These are phyloP conservation scores for Phodopus roborovskii DNA, from an alignment of 2,113 vertebrate species.

Conservation along the genomic window DNA sequence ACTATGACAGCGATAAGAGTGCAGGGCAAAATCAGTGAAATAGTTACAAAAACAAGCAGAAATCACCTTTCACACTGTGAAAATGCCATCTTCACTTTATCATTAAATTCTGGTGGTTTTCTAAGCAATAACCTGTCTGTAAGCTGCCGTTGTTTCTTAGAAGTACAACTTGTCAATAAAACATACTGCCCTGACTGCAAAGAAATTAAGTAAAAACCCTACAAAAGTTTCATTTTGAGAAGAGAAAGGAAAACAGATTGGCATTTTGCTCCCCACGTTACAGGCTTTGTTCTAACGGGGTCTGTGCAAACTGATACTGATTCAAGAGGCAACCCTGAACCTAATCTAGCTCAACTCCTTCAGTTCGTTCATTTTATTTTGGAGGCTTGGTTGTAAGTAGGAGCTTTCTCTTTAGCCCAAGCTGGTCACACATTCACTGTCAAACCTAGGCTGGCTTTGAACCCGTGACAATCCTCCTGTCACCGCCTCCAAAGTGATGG, in stretches of 20 bases:
- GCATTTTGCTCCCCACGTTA: background rate
- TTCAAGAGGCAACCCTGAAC: background rate
- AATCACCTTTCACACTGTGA: slow-evolving; percentile 5
- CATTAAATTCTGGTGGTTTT: slow-evolving; percentile 1
- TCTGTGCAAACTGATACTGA: background rate
- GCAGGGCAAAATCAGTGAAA: background rate
- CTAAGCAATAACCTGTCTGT: background rate
- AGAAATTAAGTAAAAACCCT: background rate
- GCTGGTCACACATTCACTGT: background rate
- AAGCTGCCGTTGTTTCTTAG: background rate
- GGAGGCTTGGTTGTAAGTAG: background rate
- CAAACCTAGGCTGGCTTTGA: background rate
- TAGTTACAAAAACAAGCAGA: background rate
- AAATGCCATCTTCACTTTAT: background rate
- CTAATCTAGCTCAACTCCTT: background rate
- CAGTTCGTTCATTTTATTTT: background rate
- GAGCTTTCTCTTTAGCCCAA: background rate
- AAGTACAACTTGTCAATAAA: background rate
- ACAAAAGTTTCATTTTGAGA: background rate
- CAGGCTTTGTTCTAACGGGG: background rate
- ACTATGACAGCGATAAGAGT: background rate
- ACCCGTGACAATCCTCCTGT: background rate
- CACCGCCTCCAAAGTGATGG: background rate
- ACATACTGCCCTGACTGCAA: background rate
- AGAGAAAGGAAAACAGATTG: background rate